These are phyloP conservation scores for Plumapathes pennacea DNA, from an alignment of 92 coral and sea anemone species.

Conservation along the genomic window DNA sequence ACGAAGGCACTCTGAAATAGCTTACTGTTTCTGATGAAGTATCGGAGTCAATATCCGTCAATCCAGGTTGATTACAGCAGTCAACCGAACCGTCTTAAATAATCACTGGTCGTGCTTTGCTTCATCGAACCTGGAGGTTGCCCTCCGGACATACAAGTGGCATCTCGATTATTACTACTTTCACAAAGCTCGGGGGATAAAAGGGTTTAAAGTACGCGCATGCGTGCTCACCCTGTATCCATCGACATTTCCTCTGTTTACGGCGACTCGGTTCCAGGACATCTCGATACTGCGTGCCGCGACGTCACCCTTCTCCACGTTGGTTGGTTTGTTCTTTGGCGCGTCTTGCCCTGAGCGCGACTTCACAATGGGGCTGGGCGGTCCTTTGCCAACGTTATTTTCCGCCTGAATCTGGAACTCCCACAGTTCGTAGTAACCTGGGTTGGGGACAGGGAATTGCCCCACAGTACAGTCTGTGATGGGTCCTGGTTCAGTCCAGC, in stretches of 20 bases:
- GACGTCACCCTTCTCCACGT: constrained; percentile 20
- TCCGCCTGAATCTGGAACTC: constrained; percentile 63
- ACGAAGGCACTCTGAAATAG: too few relatives aligned
- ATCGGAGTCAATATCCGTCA: too few relatives aligned
- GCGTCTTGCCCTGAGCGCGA: constrained; percentile 84
- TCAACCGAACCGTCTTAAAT: too few relatives aligned
- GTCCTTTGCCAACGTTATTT: constrained; percentile 58
- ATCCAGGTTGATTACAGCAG: too few relatives aligned
- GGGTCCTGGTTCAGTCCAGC: neutral
- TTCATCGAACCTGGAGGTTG: too few relatives aligned
- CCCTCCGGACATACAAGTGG: too few relatives aligned
- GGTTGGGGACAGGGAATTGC: constrained; percentile 36
- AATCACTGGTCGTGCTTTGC: too few relatives aligned
- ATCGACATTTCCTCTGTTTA: constrained; percentile 54
- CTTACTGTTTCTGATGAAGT: too few relatives aligned
- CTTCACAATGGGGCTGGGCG: constrained; percentile 28
- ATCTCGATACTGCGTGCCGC: constrained; percentile 57
- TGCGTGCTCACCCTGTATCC: constrained; percentile 69
- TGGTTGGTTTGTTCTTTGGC: constrained; percentile 41
- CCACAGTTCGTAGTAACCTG: constrained; percentile 76
- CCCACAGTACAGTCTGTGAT: constrained; percentile 13
- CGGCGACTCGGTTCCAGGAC: constrained; percentile 65
- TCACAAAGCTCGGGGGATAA: too few relatives aligned
- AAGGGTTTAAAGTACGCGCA: too few relatives aligned
- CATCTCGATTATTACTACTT: too few relatives aligned